phyloP scores from a whole-genome alignment of 2,888 invertebrate genomes.

The Hesperia comma region DNA sequence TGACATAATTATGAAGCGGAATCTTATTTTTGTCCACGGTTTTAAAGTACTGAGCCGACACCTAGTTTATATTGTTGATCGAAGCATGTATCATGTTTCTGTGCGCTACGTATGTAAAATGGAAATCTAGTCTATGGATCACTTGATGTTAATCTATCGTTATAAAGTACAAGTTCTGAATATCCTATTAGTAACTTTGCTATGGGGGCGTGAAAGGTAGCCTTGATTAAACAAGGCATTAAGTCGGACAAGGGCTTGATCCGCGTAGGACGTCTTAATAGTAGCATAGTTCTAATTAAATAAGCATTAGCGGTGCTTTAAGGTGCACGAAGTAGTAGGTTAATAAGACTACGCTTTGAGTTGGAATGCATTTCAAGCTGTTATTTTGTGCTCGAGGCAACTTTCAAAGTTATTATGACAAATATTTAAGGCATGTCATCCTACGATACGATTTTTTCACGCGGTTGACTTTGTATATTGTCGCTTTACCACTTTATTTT shows the following conservation, averaged over 20 bases:
- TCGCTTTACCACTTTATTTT: slow-evolving; percentile 46
- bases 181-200: slow-evolving; percentile 15
- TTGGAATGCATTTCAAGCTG: slow-evolving; percentile 44
- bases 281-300: slow-evolving; percentile 38
- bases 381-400: slow-evolving; percentile 47
- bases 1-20: too few species aligned
- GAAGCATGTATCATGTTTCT: too few species aligned
- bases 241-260: slow-evolving; percentile 25
- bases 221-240: slow-evolving; percentile 28
- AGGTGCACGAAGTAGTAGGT: slow-evolving; percentile 24
- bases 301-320: slow-evolving; percentile 37
- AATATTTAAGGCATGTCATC: slow-evolving; percentile 61
- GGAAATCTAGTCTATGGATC: too few species aligned
- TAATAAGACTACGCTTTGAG: slow-evolving; percentile 43
- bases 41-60: too few species aligned
- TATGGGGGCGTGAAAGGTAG: slow-evolving; percentile 23
- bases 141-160: too few species aligned
- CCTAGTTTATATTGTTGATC: too few species aligned
- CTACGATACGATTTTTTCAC: slow-evolving; percentile 52
- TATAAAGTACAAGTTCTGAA: slow-evolving; percentile 7
- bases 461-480: slow-evolving; percentile 43
- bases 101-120: too few species aligned
- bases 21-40: too few species aligned
- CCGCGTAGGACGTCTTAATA: slow-evolving; percentile 33
- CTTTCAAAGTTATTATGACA: slow-evolving; percentile 48